Evolutionary conservation across 2,797 vertebrate species (phyloP).

Genomic region (Hydrolagus colliei): DNA sequence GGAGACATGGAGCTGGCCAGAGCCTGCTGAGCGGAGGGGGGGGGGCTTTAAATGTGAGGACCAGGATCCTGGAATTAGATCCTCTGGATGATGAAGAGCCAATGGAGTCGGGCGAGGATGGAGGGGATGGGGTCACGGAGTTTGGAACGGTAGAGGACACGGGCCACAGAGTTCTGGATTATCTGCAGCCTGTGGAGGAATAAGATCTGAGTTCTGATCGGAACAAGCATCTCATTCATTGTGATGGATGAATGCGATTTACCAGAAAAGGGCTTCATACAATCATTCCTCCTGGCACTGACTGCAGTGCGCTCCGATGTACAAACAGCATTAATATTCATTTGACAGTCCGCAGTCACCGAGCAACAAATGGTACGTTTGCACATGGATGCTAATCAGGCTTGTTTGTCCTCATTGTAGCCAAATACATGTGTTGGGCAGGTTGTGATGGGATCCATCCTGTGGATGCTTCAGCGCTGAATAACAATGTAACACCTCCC

Average conservation of each 20-base stretch:
- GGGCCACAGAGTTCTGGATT: too few species aligned
- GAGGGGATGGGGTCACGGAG: too few species aligned
- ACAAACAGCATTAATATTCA: background rate
- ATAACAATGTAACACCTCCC: background rate
- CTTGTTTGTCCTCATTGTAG: background rate
- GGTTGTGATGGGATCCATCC: background rate
- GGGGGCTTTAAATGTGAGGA: too few species aligned
- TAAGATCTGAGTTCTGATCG: background rate
- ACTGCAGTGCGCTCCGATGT: background rate
- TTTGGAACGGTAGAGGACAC: too few species aligned
- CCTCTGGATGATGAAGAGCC: too few species aligned
- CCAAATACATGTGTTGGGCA: background rate
- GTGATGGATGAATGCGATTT: background rate
- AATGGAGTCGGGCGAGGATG: too few species aligned
- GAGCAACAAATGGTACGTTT: background rate
- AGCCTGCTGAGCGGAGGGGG: too few species aligned
- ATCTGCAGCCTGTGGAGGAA: background rate
- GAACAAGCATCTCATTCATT: background rate
- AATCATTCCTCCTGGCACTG: background rate
- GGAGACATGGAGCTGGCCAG: too few species aligned
- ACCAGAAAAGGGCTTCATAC: background rate
- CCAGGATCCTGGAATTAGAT: too few species aligned
- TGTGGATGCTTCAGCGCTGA: too few species aligned
- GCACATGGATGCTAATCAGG: background rate
- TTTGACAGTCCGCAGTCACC: too few species aligned